phyloP scores from a whole-genome alignment of 2,113 vertebrate genomes.

The Pelecanoides urinatrix region DNA sequence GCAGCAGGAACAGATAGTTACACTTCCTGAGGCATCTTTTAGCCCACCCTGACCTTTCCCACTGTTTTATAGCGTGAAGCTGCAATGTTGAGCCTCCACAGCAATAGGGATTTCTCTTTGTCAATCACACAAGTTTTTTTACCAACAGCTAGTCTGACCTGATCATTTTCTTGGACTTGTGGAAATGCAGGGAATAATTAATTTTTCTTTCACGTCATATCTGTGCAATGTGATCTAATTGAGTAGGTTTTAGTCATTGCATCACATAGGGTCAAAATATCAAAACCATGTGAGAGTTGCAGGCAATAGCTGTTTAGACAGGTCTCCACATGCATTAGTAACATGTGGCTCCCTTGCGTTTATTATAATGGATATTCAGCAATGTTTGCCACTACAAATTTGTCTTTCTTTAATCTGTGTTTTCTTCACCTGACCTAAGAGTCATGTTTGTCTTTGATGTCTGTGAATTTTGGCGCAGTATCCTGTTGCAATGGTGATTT shows the following conservation, averaged over 20 bases:
- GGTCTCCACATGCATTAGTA: neutral
- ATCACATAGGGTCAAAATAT: neutral
- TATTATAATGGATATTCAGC: neutral
- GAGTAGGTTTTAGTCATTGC: neutral
- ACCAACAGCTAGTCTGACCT: neutral
- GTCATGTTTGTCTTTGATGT: slow-evolving; percentile 23
- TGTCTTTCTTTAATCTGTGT: slow-evolving; percentile 3
- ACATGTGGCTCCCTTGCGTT: neutral
- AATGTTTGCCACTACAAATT: neutral
- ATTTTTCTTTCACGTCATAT: neutral
- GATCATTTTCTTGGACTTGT: neutral
- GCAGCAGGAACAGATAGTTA: neutral
- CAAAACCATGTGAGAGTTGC: neutral
- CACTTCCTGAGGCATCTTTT: neutral
- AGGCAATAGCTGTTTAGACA: neutral
- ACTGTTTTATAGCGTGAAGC: neutral
- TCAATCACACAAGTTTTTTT: neutral
- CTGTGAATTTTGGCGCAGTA: neutral
- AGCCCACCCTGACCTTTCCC: neutral
- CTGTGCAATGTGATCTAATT: neutral
- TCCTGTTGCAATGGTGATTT: slow-evolving; percentile 31
- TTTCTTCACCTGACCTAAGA: neutral
- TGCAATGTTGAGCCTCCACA: neutral
- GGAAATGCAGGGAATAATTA: neutral
- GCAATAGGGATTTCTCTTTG: neutral